Evolutionary conservation across 2,888 invertebrate genomes (phyloP), one percentile per base, ranked within the genome.

Genomic region (Drosophila aldrichi): DNA sequence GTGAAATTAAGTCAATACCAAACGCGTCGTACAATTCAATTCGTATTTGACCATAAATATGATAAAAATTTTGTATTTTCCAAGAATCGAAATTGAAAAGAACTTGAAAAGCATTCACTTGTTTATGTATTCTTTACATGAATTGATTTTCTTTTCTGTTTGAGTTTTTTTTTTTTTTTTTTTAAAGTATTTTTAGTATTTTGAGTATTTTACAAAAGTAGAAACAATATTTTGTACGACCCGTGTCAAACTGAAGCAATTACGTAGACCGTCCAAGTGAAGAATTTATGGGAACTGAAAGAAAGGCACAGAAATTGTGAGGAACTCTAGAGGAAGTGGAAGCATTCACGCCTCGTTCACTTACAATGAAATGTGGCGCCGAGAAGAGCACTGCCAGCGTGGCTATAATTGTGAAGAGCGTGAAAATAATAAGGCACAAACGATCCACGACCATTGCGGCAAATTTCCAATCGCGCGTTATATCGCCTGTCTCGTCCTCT

Each of bases 371-470:
- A 95, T 98, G 98, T 91, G 98, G 98, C 93, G 98, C 98, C 93
- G 97, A 97, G 94, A 97, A 96, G 93, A 98, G 96, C 94, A 98
- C 98, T 94, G 97, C 97, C 94, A 98, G 96, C 93, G 98, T 98
- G 94, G 98, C 97, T 94, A 98, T 96, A 95, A 98, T 97, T 94
- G 98, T 98, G 95, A 98, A 98, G 94, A 97, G 96, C 94, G 98
- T 97, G 96, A 99, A 99, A 95, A 98, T 96, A 95, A 98, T 98
- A 96, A 99, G 97, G 96, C 99, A 99, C 95, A 98, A 96, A 95
- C 98, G 96, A 96, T 99, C 99, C 94, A 99, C 98, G 94, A 99
- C 98, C 98, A 98, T 98, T 94, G 98, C 98, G 93, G 98, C 98
- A 94, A 98, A 99, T 95, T 98, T 98, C 99, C 99, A 99, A 95